Conservation (phyloP, 2,888 invertebrate species). For the Notocelia uddmanniana region DNA sequence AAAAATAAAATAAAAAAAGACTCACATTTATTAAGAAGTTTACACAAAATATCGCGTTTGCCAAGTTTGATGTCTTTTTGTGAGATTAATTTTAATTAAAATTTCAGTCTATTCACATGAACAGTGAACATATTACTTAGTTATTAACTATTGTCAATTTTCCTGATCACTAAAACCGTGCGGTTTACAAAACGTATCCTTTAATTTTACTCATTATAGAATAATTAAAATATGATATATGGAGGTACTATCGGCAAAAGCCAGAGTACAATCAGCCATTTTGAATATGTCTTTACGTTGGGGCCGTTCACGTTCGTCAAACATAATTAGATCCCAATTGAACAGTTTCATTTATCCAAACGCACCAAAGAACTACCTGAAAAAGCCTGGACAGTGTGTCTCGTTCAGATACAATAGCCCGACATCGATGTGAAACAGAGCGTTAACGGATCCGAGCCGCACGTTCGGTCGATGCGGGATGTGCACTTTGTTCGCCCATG, state of each 20-base stretch:
- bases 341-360: slow-evolving; percentile 16
- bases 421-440: slow-evolving; percentile 68
- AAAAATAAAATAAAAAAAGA: slow-evolving; percentile 8
- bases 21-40: neutral
- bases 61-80: neutral
- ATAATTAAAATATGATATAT: too few relatives aligned
- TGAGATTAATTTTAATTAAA: too few relatives aligned
- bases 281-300: neutral
- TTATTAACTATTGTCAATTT: too few relatives aligned
- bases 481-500: slow-evolving; percentile 36
- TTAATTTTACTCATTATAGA: too few relatives aligned
- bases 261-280: neutral
- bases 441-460: slow-evolving; percentile 57
- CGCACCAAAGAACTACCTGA: slow-evolving; percentile 17
- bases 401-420: slow-evolving; percentile 46
- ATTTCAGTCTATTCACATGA: too few relatives aligned
- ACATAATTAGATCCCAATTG: slow-evolving; percentile 8
- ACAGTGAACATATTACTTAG: too few relatives aligned
- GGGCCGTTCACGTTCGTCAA: neutral
- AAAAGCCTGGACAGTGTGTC: slow-evolving; percentile 40
- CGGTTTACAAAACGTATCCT: too few relatives aligned
- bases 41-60: neutral
- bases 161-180: too few relatives aligned
- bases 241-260: too few relatives aligned
- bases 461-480: slow-evolving; percentile 36